Percentiles rank a stretch among this genome's conserved stretches.
phyloP scores from a whole-genome alignment of 92 coral and sea anemone species.

The Palythoa grandis region DNA sequence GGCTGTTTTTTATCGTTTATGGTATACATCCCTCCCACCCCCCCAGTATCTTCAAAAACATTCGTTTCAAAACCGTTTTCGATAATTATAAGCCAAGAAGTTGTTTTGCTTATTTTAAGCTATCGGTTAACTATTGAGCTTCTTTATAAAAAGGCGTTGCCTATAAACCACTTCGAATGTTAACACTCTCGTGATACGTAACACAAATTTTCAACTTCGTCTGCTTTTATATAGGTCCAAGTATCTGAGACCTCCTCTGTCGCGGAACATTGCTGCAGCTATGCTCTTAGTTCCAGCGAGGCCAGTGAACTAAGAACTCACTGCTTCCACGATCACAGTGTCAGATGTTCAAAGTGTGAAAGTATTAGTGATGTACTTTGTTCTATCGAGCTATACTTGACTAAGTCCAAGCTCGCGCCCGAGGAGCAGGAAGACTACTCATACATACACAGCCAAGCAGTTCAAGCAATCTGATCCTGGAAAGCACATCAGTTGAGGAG shows the following conservation, averaged over 20 bases:
- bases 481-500: slow-evolving; percentile 50
- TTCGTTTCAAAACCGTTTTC: too few species aligned
- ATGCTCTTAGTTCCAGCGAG: slow-evolving; percentile 36
- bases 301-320: slow-evolving; percentile 30
- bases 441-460: slow-evolving; percentile 20
- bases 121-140: too few species aligned
- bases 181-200: too few species aligned
- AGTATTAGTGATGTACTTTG: slow-evolving; percentile 20
- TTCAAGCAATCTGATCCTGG: slow-evolving; percentile 39
- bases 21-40: too few species aligned
- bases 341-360: slow-evolving; percentile 17
- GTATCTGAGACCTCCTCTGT: slow-evolving; percentile 27
- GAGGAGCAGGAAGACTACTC: slow-evolving; percentile 46
- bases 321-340: slow-evolving; percentile 29
- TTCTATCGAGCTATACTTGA: slow-evolving; percentile 17
- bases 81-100: too few species aligned
- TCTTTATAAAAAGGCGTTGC: too few species aligned
- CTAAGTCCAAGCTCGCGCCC: neutral
- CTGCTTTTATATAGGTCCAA: slow-evolving; percentile 32
- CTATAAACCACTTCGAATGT: too few species aligned
- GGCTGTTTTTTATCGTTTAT: too few species aligned
- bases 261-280: slow-evolving; percentile 41
- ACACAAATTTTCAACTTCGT: neutral
- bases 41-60: too few species aligned
- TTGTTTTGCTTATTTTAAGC: too few species aligned